These are phyloP conservation scores for Lophius piscatorius DNA, from an alignment of 2,113 vertebrate species.

Conservation along the genomic window DNA sequence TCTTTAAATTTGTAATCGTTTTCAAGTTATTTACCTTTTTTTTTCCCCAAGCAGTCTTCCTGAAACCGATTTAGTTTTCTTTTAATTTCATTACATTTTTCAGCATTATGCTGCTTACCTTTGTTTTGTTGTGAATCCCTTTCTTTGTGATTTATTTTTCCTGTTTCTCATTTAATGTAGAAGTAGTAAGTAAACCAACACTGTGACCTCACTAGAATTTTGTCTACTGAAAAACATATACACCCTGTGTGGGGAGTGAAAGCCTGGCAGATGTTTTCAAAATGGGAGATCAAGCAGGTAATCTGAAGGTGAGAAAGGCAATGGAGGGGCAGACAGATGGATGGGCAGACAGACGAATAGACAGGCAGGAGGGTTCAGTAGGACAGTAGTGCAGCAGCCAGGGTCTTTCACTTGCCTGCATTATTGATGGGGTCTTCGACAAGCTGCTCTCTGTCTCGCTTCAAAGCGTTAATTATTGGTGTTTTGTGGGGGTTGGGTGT, in stretches of 20 bases:
- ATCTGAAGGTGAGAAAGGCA: conserved; percentile 3
- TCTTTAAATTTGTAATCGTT: too few relatives aligned
- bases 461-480: conserved; percentile 59
- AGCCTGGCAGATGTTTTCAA: conserved; percentile 9
- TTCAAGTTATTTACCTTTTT: too few relatives aligned
- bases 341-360: conserved; percentile 52
- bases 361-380: conserved; percentile 33
- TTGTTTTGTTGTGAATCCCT: too few relatives aligned
- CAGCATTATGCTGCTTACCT: too few relatives aligned
- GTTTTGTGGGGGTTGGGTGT: conserved; percentile 44
- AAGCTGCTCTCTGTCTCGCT: conserved; percentile 53
- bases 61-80: too few relatives aligned
- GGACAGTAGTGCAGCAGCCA: conserved; percentile 48
- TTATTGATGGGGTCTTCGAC: conserved; percentile 79
- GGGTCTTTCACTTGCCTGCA: conserved; percentile 70
- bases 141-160: neutral
- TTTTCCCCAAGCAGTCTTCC: too few relatives aligned
- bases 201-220: too few relatives aligned
- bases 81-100: too few relatives aligned
- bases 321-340: conserved; percentile 30
- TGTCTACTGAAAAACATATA: neutral
- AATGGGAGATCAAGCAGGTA: conserved; percentile 11
- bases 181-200: too few relatives aligned
- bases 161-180: too few relatives aligned
- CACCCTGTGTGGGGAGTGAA: neutral